Evolutionary conservation across 1,140 invertebrate genomes (phyloP), one percentile per base, ranked within the genome.

Genomic region (Diachasmimorpha longicaudata): DNA sequence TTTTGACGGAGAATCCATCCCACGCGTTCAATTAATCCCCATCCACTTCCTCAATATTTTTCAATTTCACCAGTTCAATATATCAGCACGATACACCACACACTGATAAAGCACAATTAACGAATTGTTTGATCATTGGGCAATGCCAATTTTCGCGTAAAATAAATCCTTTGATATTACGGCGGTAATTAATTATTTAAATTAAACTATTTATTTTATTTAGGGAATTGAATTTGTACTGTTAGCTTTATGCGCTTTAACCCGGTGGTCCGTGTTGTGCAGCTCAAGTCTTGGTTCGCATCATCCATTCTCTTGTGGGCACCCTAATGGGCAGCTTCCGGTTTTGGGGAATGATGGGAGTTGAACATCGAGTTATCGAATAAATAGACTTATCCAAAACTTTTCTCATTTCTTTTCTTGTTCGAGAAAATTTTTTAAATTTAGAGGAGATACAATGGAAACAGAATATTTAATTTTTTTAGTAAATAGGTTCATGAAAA

Each of bases 271-370:
- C 74, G 74, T 73, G 71, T 70, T 73, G 52, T 66, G 58, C 55
- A 68, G 72, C 77, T 66, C 63, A 63, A 67, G 48, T 74, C 46
- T 23, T 46, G 63, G 74, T 70, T 76, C 48, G 74, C 36, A 74
- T 73, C 72, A 73, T 74, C 71, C 21, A 70, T 76, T 74, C 68
- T 39, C 78, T 44, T 67, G 68, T 31, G 36, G 11, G 42, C 66
- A 36, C 39, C 42, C 74, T 78, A 77, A 79, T 79, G 72, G 75
- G 42, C 63, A 63, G 68, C 69, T 79, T 79, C 78, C 78, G 78
- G 74, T 79, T 74, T 68, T 19, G 31, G 74, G 31, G 66, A 76
- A 76, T 76, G 55, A 63, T 31, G 58, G 23, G 58, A 25, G 19
- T 63, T 63, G 13, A 23, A 8, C 23, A 63, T 23, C 21, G 13